Evolutionary conservation across 2,113 vertebrate genomes (phyloP).

Genomic region (Psettodes erumei): DNA sequence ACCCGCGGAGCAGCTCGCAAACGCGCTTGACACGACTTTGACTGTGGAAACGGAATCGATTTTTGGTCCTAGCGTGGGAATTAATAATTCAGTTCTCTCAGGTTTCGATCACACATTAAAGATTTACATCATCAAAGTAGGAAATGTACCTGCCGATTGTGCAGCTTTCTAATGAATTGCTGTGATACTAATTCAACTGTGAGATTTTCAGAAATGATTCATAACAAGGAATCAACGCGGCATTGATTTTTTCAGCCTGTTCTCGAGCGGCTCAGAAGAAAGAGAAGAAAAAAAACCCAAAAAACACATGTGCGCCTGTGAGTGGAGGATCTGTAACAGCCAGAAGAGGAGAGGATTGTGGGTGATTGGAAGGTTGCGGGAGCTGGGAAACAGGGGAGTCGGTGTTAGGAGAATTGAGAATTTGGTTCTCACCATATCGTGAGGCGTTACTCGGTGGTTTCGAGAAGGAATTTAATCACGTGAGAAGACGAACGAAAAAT

Average conservation of each 20-base stretch:
- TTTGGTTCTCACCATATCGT: neutral
- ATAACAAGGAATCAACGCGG: too few species aligned
- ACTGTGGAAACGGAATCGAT: neutral
- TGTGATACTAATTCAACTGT: too few species aligned
- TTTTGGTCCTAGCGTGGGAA: neutral
- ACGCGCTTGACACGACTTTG: neutral
- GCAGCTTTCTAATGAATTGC: neutral
- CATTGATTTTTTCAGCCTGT: too few species aligned
- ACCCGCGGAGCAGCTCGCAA: neutral
- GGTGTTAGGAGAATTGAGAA: too few species aligned
- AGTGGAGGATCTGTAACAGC: too few species aligned
- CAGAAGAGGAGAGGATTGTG: too few species aligned
- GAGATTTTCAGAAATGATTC: neutral
- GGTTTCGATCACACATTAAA: neutral
- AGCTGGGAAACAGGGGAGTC: neutral
- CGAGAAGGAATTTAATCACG: neutral
- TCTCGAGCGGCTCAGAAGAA: too few species aligned
- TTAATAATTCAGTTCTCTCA: neutral
- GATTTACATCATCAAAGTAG: neutral
- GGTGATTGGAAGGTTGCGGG: neutral
- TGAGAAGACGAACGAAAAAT: neutral
- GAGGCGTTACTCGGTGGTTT: neutral
- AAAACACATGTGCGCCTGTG: too few species aligned
- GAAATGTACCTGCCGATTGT: neutral
- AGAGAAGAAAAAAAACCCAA: too few species aligned